Base-by-base conservation (phyloP, 2,797 vertebrate genomes). In the Dryobates pubescens region DNA sequence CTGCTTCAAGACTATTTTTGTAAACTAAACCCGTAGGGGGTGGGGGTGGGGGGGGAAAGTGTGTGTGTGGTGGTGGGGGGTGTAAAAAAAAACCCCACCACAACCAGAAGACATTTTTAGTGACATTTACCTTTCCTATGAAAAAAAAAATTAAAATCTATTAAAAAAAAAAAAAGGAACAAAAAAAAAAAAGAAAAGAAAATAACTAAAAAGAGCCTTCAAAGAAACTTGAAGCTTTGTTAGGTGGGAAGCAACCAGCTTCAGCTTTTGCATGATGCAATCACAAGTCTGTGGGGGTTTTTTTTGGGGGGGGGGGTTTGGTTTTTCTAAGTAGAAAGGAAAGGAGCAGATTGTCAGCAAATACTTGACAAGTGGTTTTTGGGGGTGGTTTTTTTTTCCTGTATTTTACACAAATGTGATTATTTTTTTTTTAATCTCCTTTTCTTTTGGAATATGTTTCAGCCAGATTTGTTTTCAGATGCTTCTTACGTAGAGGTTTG, bases 351-450 rank as follows among this genome's bases (percentile, higher is more conserved):
- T 96, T 98, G 97, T 97, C 97, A 98, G 97, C 98, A 97, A 98
- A 97, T 98, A 97, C 98, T 98, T 98, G 97, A 98, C 98, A 98
- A 97, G 98, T 98, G 97, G n/a, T n/a, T 98, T 98, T 36, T 34
- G 7, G 34, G 36, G 36, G 38, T 38, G 10, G 10, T 10, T 38
- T 38, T 38, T 38, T 38, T 12, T 98, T 98, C 98, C 36, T 98
- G 98, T 99, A 98, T 98, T 98, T 98, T 98, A 98, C 98, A 98
- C 98, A 98, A 98, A 98, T 98, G 98, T 99, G 98, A 99, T 98
- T 98, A n/a, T 38, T 38, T 38, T 38, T 38, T 38, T 38, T 38
- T 38, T 11, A n/a, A n/a, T 38, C 38, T 38, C 38, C 38, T 38
- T 38, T 38, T 38, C 10, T 38, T 38, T 10, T 97, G 96, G 98